These are phyloP conservation scores for Petrocephalus microphthalmus DNA, from an alignment of 2,113 vertebrate genomes.

Conservation along the genomic window DNA sequence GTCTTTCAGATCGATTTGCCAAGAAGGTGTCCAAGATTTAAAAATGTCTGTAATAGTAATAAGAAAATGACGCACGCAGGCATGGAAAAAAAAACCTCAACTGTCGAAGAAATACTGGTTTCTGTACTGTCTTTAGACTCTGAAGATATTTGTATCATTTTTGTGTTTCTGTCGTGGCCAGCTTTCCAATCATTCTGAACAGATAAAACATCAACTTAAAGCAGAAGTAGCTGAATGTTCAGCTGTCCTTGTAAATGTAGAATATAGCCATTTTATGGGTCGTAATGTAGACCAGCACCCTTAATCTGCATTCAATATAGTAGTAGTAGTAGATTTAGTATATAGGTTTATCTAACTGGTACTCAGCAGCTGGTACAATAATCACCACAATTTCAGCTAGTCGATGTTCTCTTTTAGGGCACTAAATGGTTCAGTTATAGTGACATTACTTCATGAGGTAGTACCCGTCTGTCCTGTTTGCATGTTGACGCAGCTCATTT, in stretches of 20 bases:
- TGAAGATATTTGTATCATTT: not conserved
- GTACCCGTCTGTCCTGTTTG: not conserved
- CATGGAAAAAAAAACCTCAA: slow-evolving; percentile 10
- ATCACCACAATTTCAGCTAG: not conserved
- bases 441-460: not conserved
- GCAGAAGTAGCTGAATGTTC: not conserved
- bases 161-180: not conserved
- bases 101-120: not conserved
- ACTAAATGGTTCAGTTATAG: not conserved
- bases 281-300: not conserved
- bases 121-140: not conserved
- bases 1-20: slow-evolving; percentile 1
- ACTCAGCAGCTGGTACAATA: not conserved
- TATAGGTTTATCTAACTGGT: not conserved
- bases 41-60: not conserved
- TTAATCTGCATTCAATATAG: not conserved
- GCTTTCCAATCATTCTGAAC: not conserved
- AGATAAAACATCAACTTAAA: not conserved
- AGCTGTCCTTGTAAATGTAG: not conserved
- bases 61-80: slow-evolving; percentile 3
- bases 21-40: slow-evolving; percentile 11
- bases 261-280: not conserved
- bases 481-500: not conserved
- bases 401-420: not conserved
- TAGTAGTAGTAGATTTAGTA: not conserved